A percentile compares a stretch with the other conserved stretches of the same genome.
Conservation (phyloP, 2,113 vertebrate species). For the Lophius piscatorius region DNA sequence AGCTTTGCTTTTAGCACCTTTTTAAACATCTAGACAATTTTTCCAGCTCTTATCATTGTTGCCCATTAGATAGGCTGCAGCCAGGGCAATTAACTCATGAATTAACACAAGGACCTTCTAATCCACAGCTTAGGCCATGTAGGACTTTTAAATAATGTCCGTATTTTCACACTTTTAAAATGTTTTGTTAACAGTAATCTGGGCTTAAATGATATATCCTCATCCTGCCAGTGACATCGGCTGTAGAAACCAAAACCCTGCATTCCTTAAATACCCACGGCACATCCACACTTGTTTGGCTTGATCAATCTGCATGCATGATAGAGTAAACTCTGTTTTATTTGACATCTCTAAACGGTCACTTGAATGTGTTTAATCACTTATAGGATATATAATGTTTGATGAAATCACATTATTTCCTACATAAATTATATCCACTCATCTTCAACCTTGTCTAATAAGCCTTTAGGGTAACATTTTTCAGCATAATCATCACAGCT, state of each 20-base stretch:
- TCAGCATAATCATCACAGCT: no score
- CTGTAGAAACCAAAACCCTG: not conserved
- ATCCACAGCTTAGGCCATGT: not conserved
- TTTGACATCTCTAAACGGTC: no score
- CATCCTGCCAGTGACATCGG: not conserved
- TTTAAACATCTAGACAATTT: slow-evolving; percentile 20
- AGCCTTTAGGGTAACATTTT: no score
- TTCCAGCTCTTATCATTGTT: slow-evolving; percentile 16
- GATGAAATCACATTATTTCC: no score
- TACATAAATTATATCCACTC: no score
- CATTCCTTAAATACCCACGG: no score
- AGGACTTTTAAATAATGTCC: not conserved
- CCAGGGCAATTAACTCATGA: slow-evolving; percentile 33
- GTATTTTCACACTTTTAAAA: slow-evolving; percentile 6
- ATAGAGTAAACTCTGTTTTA: no score
- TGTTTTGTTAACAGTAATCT: not conserved
- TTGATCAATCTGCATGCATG: no score
- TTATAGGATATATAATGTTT: no score
- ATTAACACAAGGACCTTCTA: slow-evolving; percentile 16
- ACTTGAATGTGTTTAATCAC: no score
- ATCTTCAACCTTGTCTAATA: no score
- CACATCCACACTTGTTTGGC: no score
- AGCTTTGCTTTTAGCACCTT: slow-evolving; percentile 1
- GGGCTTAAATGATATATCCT: slow-evolving; percentile 5
- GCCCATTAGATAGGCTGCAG: slow-evolving; percentile 12